Evolutionary conservation across 2,888 invertebrate genomes (phyloP).

Genomic region (Oithona nana): DNA sequence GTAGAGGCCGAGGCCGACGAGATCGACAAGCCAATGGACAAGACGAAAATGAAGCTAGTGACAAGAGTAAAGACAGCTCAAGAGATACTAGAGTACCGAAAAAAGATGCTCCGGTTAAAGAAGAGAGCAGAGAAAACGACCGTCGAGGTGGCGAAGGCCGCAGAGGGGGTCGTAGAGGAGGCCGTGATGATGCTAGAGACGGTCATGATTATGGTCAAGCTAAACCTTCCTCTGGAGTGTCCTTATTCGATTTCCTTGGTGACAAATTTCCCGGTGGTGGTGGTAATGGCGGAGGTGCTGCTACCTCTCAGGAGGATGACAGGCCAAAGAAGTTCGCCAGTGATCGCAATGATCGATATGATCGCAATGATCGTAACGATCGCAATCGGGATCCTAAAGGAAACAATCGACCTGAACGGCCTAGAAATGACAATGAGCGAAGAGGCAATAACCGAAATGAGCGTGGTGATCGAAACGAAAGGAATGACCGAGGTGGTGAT

Average conservation of each 20-base stretch:
- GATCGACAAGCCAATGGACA: background rate
- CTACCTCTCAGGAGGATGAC: too few relatives aligned
- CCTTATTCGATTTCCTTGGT: conserved; percentile 27
- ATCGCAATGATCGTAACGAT: background rate
- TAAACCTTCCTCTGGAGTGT: conserved; percentile 26
- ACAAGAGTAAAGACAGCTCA: too few relatives aligned
- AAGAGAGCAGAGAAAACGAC: background rate
- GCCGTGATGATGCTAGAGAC: conserved; percentile 21
- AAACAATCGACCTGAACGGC: background rate
- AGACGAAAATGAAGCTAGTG: background rate
- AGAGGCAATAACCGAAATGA: too few relatives aligned
- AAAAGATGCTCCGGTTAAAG: background rate
- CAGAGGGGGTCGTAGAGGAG: conserved; percentile 19
- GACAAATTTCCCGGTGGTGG: conserved; percentile 23
- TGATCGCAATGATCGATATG: background rate
- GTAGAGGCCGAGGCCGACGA: background rate
- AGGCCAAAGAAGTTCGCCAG: too few relatives aligned
- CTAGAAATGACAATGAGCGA: background rate
- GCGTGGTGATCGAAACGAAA: background rate
- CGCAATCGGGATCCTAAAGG: background rate
- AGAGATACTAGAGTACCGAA: too few relatives aligned
- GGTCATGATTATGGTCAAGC: conserved; percentile 22
- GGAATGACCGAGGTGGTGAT: background rate
- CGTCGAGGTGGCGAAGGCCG: conserved; percentile 15
- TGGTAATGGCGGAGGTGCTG: too few relatives aligned